Percentiles rank a stretch among this genome's conserved stretches.
Evolutionary conservation across 2,797 vertebrate species (phyloP).

Genomic region (Sardinella longiceps): DNA sequence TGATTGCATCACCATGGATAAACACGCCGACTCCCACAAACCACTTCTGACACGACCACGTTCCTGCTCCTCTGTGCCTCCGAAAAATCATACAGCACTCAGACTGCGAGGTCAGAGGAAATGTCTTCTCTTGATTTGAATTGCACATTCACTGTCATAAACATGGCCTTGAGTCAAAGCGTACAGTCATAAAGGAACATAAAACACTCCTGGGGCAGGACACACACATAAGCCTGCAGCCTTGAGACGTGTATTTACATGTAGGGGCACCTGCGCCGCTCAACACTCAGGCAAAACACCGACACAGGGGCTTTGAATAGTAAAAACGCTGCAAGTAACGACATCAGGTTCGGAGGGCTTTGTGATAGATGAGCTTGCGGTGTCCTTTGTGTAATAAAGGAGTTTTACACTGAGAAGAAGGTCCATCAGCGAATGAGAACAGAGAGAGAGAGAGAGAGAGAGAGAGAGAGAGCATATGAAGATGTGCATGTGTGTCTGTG

Average conservation of each 20-base stretch:
- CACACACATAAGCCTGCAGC: not conserved
- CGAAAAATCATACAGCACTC: not conserved
- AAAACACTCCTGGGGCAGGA: not conserved
- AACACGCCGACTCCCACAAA: too few species aligned
- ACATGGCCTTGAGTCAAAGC: constrained; percentile 7
- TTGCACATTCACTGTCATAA: not conserved
- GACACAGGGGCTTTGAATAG: not conserved
- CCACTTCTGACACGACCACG: not conserved
- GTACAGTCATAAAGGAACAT: not conserved
- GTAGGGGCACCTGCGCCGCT: not conserved
- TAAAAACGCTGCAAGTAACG: not conserved
- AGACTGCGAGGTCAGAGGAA: not conserved
- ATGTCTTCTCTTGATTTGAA: not conserved
- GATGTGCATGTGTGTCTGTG: not conserved
- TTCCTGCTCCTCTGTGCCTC: not conserved
- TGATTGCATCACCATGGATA: not conserved
- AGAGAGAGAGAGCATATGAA: not conserved
- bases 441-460: not conserved
- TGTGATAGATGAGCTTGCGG: not conserved
- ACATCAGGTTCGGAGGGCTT: not conserved
- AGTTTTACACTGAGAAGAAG: not conserved
- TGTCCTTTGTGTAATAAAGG: constrained; percentile 5
- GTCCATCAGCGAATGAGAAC: constrained; percentile 11
- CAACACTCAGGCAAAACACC: not conserved
- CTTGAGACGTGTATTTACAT: not conserved